Evolutionary conservation across 2,888 invertebrate genomes (phyloP).

Genomic region (Plebejus argus): DNA sequence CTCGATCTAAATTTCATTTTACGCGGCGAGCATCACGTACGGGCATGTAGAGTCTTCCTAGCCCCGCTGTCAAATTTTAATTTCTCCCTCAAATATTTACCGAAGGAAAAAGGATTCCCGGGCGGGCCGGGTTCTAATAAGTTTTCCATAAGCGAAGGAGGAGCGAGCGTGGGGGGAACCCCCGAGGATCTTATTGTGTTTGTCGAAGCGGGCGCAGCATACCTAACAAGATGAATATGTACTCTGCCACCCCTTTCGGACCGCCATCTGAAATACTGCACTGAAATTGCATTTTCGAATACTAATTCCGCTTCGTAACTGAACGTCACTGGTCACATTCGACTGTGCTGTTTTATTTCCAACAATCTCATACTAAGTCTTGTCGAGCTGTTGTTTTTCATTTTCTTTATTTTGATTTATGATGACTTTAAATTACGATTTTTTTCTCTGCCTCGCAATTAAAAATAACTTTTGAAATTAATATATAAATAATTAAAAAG

Average conservation of each 20-base stretch:
- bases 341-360: slow-evolving; percentile 43
- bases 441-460: too few species aligned
- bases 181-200: slow-evolving; percentile 79
- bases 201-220: slow-evolving; percentile 80
- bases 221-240: slow-evolving; percentile 81
- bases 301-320: slow-evolving; percentile 67
- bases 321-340: slow-evolving; percentile 42
- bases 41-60: slow-evolving; percentile 70
- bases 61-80: slow-evolving; percentile 80
- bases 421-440: neutral
- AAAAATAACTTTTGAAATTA: too few species aligned
- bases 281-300: slow-evolving; percentile 78
- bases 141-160: slow-evolving; percentile 77
- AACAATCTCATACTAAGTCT: neutral
- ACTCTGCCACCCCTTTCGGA: slow-evolving; percentile 68
- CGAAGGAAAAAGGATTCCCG: slow-evolving; percentile 81
- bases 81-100: slow-evolving; percentile 81
- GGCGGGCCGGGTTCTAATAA: slow-evolving; percentile 79
- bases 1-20: slow-evolving; percentile 80
- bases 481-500: too few species aligned
- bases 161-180: slow-evolving; percentile 48
- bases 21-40: slow-evolving; percentile 77
- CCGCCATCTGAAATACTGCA: slow-evolving; percentile 65
- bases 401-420: neutral
- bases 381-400: neutral